A percentile compares a stretch with the other conserved stretches of the same genome.
phyloP scores from a whole-genome alignment of 2,113 vertebrate species.

The Donacobius atricapilla region DNA sequence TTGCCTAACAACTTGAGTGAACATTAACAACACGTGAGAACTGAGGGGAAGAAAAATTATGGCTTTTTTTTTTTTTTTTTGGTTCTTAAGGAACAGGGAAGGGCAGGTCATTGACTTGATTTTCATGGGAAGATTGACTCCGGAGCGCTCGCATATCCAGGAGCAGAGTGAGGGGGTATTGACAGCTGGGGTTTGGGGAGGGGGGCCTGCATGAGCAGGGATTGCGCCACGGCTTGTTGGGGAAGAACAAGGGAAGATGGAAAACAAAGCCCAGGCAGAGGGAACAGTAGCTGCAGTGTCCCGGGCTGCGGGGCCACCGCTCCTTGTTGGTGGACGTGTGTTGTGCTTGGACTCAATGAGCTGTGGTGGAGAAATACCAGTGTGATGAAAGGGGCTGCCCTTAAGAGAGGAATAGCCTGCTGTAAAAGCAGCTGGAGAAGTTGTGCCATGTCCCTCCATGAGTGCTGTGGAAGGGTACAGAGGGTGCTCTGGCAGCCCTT shows the following conservation, averaged over 20 bases:
- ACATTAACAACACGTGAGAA: conserved; percentile 83
- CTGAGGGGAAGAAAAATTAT: conserved; percentile 82
- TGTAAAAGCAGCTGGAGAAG: not conserved
- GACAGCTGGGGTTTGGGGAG: conserved; percentile 79
- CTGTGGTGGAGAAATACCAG: not conserved
- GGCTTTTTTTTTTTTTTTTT: conserved; percentile 49
- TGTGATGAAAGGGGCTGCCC: not conserved
- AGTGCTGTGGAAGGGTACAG: not conserved
- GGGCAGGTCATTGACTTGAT: conserved; percentile 90
- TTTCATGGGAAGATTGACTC: conserved; percentile 94
- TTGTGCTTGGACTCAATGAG: not conserved
- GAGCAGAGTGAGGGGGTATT: conserved; percentile 75
- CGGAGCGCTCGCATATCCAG: conserved; percentile 76
- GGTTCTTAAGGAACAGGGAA: conserved; percentile 80
- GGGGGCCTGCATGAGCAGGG: conserved; percentile 74
- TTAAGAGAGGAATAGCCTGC: not conserved
- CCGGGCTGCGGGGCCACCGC: conserved; percentile 72
- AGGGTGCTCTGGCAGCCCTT: not conserved
- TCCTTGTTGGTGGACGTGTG: not conserved
- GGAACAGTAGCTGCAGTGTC: conserved; percentile 91
- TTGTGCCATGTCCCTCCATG: not conserved
- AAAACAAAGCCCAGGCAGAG: conserved; percentile 85
- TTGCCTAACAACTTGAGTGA: conserved; percentile 78
- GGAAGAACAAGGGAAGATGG: conserved; percentile 83
- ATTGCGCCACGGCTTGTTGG: conserved; percentile 80